Evolutionary conservation across 2,888 invertebrate genomes (phyloP), one percentile per base, ranked within the genome.

Genomic region (Liopterus haemorrhoidalis): DNA sequence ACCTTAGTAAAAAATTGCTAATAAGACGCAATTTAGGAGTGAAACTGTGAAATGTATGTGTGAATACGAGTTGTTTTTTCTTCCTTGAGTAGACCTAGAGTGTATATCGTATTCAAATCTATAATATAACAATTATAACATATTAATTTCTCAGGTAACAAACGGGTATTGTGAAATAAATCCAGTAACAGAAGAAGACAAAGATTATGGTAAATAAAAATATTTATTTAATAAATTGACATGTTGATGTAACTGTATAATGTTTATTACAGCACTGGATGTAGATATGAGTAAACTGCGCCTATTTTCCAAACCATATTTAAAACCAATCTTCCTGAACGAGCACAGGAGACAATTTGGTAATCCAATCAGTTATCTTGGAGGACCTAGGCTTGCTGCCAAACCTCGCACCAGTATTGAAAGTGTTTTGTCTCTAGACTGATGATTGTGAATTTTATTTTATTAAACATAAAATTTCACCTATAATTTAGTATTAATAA

Each of bases 301-400:
- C 4, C 21, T 58, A 25, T 60, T 63, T 50, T 55, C 58, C 21
- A 51, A 54, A 20, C 58, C 44, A 35, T 50, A 32, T 32, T 46
- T 60, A 30, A 61, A 69, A 24, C 77, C 80, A 21, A 65, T 76
- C 41, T 77, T 69, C 57, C 63, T 80, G 25, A 70, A 72, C 48
- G 73, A 74, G 38, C 64, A 70, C 46, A 71, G 68, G 44, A 67
- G 78, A 52, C 73, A 70, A 52, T 82, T 76, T 62, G 72, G 69
- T 48, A 82, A 81, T 69, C 82, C 82, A 32, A 70, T 82, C 57
- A 82, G 81, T 64, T 82, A 82, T 64, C 67, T 83, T 55, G 82
- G 81, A 49, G 81, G 80, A 43, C 79, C 80, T 9, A 67, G 71
- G 53, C 61, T 80, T 52, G 63, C 65, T 50, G 59, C 70, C 31